phyloP scores from a whole-genome alignment of 2,797 vertebrate genomes.

The Trachops cirrhosus region DNA sequence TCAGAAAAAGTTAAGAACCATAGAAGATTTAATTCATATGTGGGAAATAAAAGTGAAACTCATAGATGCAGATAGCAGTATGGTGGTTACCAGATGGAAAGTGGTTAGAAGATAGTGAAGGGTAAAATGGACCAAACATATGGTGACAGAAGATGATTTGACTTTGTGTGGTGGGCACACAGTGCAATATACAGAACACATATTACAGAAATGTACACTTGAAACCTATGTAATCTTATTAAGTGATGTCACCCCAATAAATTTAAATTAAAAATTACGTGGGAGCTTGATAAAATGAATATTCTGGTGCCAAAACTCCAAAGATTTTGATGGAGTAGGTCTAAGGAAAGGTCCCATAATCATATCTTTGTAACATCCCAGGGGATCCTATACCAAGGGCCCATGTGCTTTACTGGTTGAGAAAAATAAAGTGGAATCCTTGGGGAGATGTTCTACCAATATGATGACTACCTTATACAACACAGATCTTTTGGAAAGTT shows the following conservation, averaged over 20 bases:
- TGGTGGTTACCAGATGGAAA: background rate
- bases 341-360: background rate
- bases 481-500: background rate
- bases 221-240: background rate
- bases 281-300: constrained; percentile 39
- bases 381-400: background rate
- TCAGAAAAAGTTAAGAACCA: background rate
- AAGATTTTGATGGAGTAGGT: constrained; percentile 8
- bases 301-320: background rate
- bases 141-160: background rate
- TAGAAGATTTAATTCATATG: background rate
- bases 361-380: background rate
- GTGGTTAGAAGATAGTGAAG: too few relatives aligned
- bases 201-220: background rate
- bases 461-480: background rate
- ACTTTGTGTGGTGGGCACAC: background rate
- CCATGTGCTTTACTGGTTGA: background rate
- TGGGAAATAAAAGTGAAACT: background rate
- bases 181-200: background rate
- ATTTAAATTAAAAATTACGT: background rate
- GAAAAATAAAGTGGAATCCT: background rate
- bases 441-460: background rate
- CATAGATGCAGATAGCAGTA: background rate
- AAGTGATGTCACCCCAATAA: background rate
- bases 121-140: background rate